A percentile compares a stretch with the other conserved stretches of the same genome.
These are phyloP conservation scores for Athrips mouffetella DNA, from an alignment of 2,888 invertebrate species.

Conservation along the genomic window DNA sequence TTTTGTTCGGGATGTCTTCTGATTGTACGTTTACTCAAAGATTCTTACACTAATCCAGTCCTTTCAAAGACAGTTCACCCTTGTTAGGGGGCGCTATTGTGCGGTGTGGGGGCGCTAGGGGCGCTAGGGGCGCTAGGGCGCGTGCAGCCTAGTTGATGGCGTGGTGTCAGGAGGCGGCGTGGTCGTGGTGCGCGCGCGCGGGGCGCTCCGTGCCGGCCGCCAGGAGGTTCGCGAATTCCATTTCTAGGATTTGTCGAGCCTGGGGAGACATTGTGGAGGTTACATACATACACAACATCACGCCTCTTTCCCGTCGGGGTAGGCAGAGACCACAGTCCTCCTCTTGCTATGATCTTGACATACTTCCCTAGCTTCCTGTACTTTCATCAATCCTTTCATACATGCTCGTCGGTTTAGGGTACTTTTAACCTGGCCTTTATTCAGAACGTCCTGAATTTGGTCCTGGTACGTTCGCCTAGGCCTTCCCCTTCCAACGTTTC, in stretches of 20 bases:
- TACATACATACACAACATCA: conserved; percentile 21
- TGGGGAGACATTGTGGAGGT: conserved; percentile 62
- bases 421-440: no score
- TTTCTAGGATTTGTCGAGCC: conserved; percentile 94
- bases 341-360: no score
- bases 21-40: no score
- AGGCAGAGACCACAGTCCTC: no score
- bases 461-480: no score
- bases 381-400: no score
- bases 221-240: conserved; percentile 93
- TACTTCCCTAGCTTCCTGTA: no score
- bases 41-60: conserved; percentile 5
- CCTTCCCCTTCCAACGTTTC: no score
- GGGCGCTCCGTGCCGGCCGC: conserved; percentile 90
- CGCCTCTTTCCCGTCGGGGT: neutral
- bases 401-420: no score
- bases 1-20: no score
- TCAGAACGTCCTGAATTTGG: no score
- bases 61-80: neutral
- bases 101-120: neutral
- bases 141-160: conserved; percentile 42
- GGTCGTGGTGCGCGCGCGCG: conserved; percentile 64
- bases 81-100: neutral
- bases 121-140: neutral
- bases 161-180: conserved; percentile 68